These are phyloP conservation scores for Syrrhaptes paradoxus DNA, from an alignment of 2,113 vertebrate genomes.

Conservation along the genomic window DNA sequence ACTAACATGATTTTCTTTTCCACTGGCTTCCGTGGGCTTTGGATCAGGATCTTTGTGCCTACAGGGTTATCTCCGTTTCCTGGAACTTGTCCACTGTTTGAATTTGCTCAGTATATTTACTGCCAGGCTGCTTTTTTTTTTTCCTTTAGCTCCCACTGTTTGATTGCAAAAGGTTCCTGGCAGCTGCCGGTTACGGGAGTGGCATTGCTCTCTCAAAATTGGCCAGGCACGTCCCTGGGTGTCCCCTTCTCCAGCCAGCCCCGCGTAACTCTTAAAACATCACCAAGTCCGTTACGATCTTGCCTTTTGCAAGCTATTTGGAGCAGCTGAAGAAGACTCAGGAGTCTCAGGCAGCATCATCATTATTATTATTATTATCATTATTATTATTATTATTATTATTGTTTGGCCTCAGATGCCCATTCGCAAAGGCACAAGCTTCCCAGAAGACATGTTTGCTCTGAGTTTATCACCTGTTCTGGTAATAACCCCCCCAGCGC, in stretches of 20 bases:
- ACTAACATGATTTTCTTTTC: slow-evolving; percentile 17
- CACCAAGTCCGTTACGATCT: accelerated
- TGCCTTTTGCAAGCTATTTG: not conserved
- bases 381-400: not conserved
- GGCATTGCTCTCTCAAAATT: not conserved
- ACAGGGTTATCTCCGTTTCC: slow-evolving; percentile 51
- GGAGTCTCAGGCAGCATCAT: not conserved
- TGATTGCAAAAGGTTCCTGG: not conserved
- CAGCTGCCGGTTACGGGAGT: not conserved
- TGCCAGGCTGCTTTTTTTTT: not conserved
- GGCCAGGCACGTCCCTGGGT: not conserved
- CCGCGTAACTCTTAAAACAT: not conserved
- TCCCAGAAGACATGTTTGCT: not conserved
- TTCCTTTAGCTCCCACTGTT: not conserved
- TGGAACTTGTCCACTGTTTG: slow-evolving; percentile 50
- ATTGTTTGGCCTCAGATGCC: not conserved
- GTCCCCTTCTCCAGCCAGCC: not conserved
- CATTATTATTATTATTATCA: not conserved
- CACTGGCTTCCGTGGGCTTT: not conserved
- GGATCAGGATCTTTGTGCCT: slow-evolving; percentile 35
- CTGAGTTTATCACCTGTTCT: not conserved
- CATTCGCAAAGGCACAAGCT: not conserved
- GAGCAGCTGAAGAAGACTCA: not conserved
- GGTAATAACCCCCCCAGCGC: not conserved
- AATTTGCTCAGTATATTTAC: slow-evolving; percentile 48